Base-by-base conservation (phyloP, 2,113 vertebrate genomes). In the Tetraodon nigroviridis region DNA sequence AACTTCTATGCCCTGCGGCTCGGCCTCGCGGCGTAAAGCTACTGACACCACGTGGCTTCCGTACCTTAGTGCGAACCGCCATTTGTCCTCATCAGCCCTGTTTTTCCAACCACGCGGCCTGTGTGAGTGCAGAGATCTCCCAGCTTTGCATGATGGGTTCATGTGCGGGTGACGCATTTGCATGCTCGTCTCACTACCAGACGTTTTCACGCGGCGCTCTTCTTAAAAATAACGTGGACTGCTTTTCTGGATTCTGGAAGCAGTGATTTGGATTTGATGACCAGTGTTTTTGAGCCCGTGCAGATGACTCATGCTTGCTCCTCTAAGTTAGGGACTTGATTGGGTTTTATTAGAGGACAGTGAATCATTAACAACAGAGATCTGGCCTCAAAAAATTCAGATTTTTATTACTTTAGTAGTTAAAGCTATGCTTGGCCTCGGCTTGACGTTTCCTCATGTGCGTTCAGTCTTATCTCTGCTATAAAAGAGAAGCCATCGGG, bases 121-220 rank as follows among this genome's bases (percentile, higher is more conserved):
- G 73, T 52, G 51, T 84, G 64, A 84, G 11, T 84, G 75, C 76
- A 76, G 21, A 41, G 53, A 40, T 48, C 21, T 55, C 0, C 53
- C 41, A 21, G 66, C 81, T 84, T 80, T 83, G 84, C 80, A 85
- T 78, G 80, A 80, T 51, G 56, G 62, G 78, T 40, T 66, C 81
- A 60, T 29, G 58, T 20, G 49, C 47, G 29, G 50, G 48, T 51
- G 24, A 47, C 41, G 24, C 10, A 62, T 78, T 76, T 80, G 70
- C 73, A 81, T 82, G 75, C 56, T 73, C 13, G 22, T 66, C 58
- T 63, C 18, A 58, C 48, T 55, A 40, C 46, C 48, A 54, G 52
- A 53, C 20, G 58, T 51, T 2, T 16, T 71, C 40, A 5, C 18
- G 60, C 27, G 42, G 2, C 7, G 41, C 13, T 55, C 37, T 32